Conservation (phyloP, 2,888 invertebrate species). For the Zhengitettix transpicula region DNA sequence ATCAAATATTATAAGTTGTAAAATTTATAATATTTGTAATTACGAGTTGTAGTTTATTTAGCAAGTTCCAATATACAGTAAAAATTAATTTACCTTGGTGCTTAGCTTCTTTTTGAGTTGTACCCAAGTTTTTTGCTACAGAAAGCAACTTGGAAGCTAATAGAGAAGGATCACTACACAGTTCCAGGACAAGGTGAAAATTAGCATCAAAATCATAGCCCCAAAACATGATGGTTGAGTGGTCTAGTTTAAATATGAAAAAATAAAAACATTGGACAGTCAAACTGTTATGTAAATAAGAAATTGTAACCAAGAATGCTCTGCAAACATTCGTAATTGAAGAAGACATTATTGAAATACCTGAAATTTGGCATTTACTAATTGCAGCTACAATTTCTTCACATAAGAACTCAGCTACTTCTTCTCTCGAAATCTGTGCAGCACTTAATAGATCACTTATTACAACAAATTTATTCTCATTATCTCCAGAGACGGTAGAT, state of each 20-base stretch:
- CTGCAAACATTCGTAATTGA: neutral
- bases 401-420: slow-evolving; percentile 42
- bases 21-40: too few relatives aligned
- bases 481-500: slow-evolving; percentile 33
- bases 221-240: slow-evolving; percentile 21
- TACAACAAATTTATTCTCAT: slow-evolving; percentile 35
- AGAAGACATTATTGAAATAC: slow-evolving; percentile 12
- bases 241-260: too few relatives aligned
- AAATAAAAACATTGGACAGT: neutral
- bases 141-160: slow-evolving; percentile 30
- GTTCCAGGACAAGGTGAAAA: slow-evolving; percentile 32
- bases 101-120: neutral
- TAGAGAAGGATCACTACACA: slow-evolving; percentile 33
- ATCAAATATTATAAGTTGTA: too few relatives aligned
- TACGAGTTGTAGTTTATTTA: too few relatives aligned
- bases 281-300: neutral
- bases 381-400: slow-evolving; percentile 36
- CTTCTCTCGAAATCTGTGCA: slow-evolving; percentile 33
- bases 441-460: slow-evolving; percentile 41
- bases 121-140: slow-evolving; percentile 12
- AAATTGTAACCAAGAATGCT: neutral
- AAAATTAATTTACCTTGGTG: slow-evolving; percentile 1
- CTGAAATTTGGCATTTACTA: slow-evolving; percentile 19
- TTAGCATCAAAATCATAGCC: slow-evolving; percentile 37
- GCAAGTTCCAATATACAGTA: neutral